Evolutionary conservation across 2,113 vertebrate species (phyloP).

Genomic region (Myrmecophaga tridactyla): DNA sequence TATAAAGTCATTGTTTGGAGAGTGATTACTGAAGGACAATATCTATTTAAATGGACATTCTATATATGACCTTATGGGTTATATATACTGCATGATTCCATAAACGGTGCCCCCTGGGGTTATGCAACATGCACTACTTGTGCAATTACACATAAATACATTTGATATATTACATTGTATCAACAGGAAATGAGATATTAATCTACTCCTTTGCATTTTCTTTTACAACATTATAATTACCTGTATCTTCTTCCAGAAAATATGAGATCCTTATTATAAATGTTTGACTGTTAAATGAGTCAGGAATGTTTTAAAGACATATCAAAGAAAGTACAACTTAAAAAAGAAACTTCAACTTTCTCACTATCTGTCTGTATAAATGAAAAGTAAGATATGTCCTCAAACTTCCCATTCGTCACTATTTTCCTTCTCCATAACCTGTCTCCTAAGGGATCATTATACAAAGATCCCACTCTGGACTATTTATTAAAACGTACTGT

Average conservation of each 20-base stretch:
- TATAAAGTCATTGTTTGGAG: not conserved
- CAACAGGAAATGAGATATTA: not conserved
- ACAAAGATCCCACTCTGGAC: not conserved
- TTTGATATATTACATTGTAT: rapidly evolving
- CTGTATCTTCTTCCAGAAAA: not conserved
- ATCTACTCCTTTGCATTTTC: not conserved
- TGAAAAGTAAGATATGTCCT: not conserved
- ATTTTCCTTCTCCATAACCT: not conserved
- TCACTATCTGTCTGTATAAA: not conserved
- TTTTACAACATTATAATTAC: not conserved
- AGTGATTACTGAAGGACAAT: not conserved
- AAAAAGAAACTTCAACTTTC: too few species aligned
- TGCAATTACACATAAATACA: not conserved
- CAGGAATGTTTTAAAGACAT: not conserved
- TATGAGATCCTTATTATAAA: not conserved
- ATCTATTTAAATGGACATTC: not conserved
- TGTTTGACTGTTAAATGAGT: not conserved
- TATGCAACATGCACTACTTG: not conserved
- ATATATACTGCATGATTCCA: not conserved
- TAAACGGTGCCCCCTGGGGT: not conserved
- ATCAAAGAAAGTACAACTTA: not conserved
- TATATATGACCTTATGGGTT: not conserved
- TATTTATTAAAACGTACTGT: not conserved
- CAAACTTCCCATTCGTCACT: not conserved
- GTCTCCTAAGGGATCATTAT: not conserved